These are phyloP conservation scores for Trichogramma dendrolimi DNA, from an alignment of 2,888 invertebrate genomes.

Conservation along the genomic window DNA sequence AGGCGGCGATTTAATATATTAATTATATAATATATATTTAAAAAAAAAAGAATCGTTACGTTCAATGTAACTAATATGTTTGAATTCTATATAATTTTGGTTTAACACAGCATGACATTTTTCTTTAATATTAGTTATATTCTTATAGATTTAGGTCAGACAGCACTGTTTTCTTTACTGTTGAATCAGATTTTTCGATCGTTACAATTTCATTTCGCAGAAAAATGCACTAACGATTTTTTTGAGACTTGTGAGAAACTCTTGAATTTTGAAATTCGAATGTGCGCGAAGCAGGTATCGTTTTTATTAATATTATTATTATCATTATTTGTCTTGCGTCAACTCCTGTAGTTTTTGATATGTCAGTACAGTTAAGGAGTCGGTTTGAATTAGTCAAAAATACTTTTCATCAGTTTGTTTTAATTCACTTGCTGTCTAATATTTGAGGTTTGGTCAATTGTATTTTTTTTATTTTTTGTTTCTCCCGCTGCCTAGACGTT, in stretches of 20 bases:
- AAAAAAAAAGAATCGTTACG: constrained; percentile 17
- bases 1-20: constrained; percentile 21
- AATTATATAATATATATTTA: too few species aligned
- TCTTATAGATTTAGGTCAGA: constrained; percentile 12
- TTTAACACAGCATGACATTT: constrained; percentile 25
- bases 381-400: constrained; percentile 25
- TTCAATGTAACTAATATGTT: constrained; percentile 24
- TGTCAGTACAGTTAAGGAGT: constrained; percentile 26
- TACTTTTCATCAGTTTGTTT: constrained; percentile 7
- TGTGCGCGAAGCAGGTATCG: constrained; percentile 1
- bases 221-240: constrained; percentile 6
- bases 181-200: constrained; percentile 6
- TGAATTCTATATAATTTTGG: constrained; percentile 29
- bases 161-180: constrained; percentile 4
- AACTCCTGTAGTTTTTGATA: constrained; percentile 24
- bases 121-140: constrained; percentile 12
- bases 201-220: constrained; percentile 1
- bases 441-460: constrained; percentile 25
- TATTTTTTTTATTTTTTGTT: background rate
- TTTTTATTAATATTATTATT: background rate
- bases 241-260: constrained; percentile 18
- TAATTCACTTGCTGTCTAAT: constrained; percentile 2
- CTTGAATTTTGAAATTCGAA: constrained; percentile 23
- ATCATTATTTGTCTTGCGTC: constrained; percentile 2
- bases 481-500: constrained; percentile 1